These are phyloP conservation scores for Periophthalmodon schlosseri DNA, from an alignment of 2,113 vertebrate species.

Conservation along the genomic window DNA sequence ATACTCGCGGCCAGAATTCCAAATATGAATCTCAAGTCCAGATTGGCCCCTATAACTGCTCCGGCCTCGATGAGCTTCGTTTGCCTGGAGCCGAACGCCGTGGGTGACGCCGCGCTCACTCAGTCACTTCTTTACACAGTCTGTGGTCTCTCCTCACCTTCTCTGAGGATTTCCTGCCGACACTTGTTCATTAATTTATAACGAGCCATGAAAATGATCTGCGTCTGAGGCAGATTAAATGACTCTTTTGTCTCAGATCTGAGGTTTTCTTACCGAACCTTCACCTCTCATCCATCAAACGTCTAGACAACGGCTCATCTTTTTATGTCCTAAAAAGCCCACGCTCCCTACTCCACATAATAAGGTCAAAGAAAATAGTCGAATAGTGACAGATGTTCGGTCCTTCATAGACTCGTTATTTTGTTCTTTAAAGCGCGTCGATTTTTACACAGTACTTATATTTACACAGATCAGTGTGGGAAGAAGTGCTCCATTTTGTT, in stretches of 20 bases:
- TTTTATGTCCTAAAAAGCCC: not conserved
- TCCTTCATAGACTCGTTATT: not conserved
- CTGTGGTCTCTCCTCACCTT: not conserved
- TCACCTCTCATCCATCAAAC: not conserved
- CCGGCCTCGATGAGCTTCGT: no score
- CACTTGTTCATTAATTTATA: constrained; percentile 10
- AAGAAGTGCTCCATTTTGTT: no score
- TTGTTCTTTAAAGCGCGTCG: no score
- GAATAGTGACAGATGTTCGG: not conserved
- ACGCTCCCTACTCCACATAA: not conserved
- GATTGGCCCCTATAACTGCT: no score
- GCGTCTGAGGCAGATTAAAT: constrained; percentile 3
- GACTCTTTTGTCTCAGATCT: not conserved
- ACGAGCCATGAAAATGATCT: constrained; percentile 1
- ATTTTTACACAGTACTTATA: not conserved
- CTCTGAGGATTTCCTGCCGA: not conserved
- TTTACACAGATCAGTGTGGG: not conserved
- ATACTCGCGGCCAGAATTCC: no score
- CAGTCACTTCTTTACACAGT: no score
- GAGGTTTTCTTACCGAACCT: constrained; percentile 6
- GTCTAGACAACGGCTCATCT: constrained; percentile 3
- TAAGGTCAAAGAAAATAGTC: not conserved
- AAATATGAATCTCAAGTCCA: no score
- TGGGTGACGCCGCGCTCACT: no score
- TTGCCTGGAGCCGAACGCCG: no score